Evolutionary conservation across 2,888 invertebrate species (phyloP).

Genomic region (Endomychus coccineus): DNA sequence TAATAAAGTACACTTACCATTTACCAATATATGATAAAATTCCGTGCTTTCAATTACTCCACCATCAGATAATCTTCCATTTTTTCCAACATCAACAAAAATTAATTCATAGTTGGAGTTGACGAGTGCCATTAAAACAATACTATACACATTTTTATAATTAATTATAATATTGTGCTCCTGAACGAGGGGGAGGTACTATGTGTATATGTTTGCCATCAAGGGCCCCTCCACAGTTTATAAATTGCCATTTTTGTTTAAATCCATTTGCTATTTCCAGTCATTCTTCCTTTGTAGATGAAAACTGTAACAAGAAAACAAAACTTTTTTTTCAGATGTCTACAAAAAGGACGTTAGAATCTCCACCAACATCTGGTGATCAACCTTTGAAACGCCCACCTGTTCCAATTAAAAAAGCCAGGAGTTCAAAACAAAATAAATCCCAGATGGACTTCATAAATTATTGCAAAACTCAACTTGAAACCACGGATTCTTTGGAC

Average conservation of each 20-base stretch:
- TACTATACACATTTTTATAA: conserved; percentile 15
- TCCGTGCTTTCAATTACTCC: conserved; percentile 13
- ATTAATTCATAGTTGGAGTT: conserved; percentile 15
- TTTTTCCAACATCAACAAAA: conserved; percentile 14
- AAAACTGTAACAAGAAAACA: background rate
- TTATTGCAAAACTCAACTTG: too few species aligned
- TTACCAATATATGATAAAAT: conserved; percentile 9
- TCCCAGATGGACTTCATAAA: conserved; percentile 10
- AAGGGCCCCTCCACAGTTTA: conserved; percentile 4
- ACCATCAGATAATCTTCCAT: conserved; percentile 16
- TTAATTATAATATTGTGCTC: conserved; percentile 15
- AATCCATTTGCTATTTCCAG: conserved; percentile 1
- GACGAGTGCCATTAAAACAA: conserved; percentile 15
- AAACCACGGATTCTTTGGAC: conserved; percentile 10
- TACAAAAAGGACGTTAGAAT: too few species aligned
- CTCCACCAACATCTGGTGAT: too few species aligned
- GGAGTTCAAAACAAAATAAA: too few species aligned
- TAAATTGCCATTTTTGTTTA: conserved; percentile 2
- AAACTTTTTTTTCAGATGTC: conserved; percentile 1
- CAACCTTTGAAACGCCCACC: too few species aligned
- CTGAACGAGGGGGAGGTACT: conserved; percentile 5
- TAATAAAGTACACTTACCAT: conserved; percentile 1
- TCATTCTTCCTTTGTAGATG: background rate
- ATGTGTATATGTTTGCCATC: conserved; percentile 4
- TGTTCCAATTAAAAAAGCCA: too few species aligned